phyloP scores from a whole-genome alignment of 2,797 vertebrate species.

The Calcarius lapponicus region DNA sequence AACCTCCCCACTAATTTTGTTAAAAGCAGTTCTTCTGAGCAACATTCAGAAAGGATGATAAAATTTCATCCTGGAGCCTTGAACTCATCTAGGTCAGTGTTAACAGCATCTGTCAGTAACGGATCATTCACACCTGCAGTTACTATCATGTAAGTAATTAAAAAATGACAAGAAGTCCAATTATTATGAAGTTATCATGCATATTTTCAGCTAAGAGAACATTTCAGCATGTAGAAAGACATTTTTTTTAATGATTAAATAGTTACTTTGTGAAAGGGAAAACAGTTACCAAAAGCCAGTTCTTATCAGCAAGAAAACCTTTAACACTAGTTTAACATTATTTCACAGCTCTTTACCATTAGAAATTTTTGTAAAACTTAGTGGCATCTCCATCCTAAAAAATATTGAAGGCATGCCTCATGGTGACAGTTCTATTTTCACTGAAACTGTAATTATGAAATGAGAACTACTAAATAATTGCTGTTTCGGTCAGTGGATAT shows the following conservation, averaged over 20 bases:
- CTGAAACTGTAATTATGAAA: background rate
- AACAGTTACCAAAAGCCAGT: background rate
- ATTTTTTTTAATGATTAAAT: background rate
- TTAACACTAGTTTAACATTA: background rate
- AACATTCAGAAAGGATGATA: background rate
- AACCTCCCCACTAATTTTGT: background rate
- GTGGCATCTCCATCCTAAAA: background rate
- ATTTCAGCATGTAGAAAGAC: background rate
- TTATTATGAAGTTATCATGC: background rate
- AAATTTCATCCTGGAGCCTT: background rate
- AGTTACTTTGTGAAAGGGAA: background rate
- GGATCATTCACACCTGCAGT: background rate
- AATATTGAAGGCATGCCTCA: background rate
- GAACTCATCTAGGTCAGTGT: background rate
- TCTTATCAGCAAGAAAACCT: background rate
- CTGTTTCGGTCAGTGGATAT: background rate
- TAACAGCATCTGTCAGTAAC: background rate
- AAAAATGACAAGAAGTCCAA: background rate
- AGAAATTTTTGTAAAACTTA: background rate
- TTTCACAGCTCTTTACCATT: background rate
- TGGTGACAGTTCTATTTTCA: background rate
- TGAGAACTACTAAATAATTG: background rate
- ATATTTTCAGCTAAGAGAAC: background rate
- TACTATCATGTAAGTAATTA: background rate
- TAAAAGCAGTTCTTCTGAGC: background rate